Conservation (phyloP, 2,888 invertebrate species). For the Fissipunctia ypsillon region DNA sequence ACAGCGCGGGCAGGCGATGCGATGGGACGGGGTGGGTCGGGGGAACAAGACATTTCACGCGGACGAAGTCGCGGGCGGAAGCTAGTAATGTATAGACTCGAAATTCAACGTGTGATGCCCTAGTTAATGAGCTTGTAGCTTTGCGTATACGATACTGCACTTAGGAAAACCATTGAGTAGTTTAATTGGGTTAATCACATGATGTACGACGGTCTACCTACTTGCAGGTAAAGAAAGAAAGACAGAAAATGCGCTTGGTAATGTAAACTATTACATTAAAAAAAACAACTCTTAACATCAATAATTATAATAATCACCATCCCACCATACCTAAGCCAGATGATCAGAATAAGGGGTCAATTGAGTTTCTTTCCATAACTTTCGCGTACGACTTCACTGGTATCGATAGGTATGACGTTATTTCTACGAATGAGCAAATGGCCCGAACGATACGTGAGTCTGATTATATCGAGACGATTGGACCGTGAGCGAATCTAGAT, state of each 20-base stretch:
- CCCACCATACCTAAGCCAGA: not conserved
- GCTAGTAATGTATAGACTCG: not conserved
- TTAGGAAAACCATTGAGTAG: not conserved
- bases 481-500: slow-evolving; percentile 52
- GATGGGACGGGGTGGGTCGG: too few species aligned
- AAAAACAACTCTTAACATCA: too few species aligned
- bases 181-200: not conserved
- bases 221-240: too few species aligned
- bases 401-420: slow-evolving; percentile 51
- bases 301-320: slow-evolving; percentile 6
- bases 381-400: slow-evolving; percentile 63
- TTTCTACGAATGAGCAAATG: slow-evolving; percentile 72
- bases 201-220: not conserved
- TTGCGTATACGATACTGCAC: not conserved
- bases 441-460: slow-evolving; percentile 68
- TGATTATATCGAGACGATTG: slow-evolving; percentile 69
- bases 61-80: too few species aligned
- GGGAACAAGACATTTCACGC: too few species aligned
- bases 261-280: too few species aligned
- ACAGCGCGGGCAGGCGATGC: too few species aligned
- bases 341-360: slow-evolving; percentile 52
- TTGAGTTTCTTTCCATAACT: slow-evolving; percentile 71
- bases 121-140: slow-evolving; percentile 2
- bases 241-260: too few species aligned
- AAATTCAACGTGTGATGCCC: not conserved